Evolutionary conservation across 2,888 invertebrate genomes (phyloP).

Genomic region (Ptychoptera albimana): DNA sequence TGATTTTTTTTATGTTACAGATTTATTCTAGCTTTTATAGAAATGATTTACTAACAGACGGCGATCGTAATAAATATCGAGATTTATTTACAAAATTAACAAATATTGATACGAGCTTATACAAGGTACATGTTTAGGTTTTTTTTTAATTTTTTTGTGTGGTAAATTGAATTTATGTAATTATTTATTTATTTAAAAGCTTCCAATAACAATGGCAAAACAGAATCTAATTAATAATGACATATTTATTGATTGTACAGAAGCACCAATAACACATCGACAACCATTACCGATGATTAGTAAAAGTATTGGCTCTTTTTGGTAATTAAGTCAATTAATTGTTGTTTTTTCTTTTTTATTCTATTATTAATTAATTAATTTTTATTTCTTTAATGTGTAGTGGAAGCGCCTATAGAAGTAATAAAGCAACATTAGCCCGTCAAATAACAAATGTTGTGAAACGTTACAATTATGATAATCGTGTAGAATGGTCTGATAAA

Average conservation of each 20-base stretch:
- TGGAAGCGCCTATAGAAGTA: neutral
- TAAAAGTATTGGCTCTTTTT: neutral
- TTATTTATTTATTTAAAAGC: too few species aligned
- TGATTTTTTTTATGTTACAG: conserved; percentile 12
- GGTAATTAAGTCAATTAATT: neutral
- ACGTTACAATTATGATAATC: neutral
- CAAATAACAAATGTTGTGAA: conserved; percentile 5
- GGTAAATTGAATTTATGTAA: too few species aligned
- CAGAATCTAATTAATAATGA: too few species aligned
- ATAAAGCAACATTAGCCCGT: conserved; percentile 3
- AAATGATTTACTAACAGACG: conserved; percentile 20
- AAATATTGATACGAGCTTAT: neutral
- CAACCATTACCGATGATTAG: neutral
- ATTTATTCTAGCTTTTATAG: conserved; percentile 20
- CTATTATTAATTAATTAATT: neutral
- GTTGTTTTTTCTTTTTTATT: neutral
- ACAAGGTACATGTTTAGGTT: too few species aligned
- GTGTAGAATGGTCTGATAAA: neutral
- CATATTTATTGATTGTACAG: neutral
- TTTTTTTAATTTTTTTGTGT: too few species aligned
- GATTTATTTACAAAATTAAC: conserved; percentile 9
- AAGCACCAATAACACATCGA: neutral
- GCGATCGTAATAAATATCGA: conserved; percentile 22
- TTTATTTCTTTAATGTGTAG: neutral
- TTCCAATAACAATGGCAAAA: too few species aligned